Evolutionary conservation across 2,888 invertebrate species (phyloP).

Genomic region (Serrognathus titanus): DNA sequence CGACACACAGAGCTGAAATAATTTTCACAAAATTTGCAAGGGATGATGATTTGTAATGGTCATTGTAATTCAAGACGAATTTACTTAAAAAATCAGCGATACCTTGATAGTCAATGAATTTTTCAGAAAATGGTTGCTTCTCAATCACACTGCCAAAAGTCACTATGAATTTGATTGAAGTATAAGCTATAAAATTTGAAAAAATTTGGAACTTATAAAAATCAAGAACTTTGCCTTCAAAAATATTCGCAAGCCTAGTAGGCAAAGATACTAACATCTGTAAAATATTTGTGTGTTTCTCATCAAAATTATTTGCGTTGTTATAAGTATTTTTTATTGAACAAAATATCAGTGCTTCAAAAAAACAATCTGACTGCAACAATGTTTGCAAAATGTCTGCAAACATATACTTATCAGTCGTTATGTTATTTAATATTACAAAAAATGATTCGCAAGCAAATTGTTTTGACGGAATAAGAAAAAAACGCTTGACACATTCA

Average conservation of each 20-base stretch:
- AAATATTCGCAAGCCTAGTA: conserved; percentile 65
- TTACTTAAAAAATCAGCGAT: conserved; percentile 56
- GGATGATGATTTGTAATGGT: conserved; percentile 48
- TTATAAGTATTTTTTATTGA: conserved; percentile 11
- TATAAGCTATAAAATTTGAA: neutral
- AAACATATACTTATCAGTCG: conserved; percentile 44
- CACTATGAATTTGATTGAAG: neutral
- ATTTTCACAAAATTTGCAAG: conserved; percentile 55
- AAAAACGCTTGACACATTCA: conserved; percentile 48
- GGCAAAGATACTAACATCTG: conserved; percentile 67
- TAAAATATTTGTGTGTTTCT: conserved; percentile 54
- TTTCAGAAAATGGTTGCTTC: neutral
- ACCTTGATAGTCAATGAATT: conserved; percentile 15
- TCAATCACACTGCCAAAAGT: neutral
- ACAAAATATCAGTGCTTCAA: conserved; percentile 47
- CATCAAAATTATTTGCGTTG: conserved; percentile 21
- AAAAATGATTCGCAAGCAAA: conserved; percentile 52
- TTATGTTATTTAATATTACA: conserved; percentile 51
- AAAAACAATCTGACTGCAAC: conserved; percentile 57
- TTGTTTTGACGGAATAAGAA: conserved; percentile 55
- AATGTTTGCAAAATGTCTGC: conserved; percentile 50
- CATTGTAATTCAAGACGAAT: conserved; percentile 57
- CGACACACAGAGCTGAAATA: conserved; percentile 53
- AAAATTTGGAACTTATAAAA: conserved; percentile 59
- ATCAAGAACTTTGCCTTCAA: conserved; percentile 55